Evolutionary conservation across 2,113 vertebrate species (phyloP).

Genomic region (Lathamus discolor): DNA sequence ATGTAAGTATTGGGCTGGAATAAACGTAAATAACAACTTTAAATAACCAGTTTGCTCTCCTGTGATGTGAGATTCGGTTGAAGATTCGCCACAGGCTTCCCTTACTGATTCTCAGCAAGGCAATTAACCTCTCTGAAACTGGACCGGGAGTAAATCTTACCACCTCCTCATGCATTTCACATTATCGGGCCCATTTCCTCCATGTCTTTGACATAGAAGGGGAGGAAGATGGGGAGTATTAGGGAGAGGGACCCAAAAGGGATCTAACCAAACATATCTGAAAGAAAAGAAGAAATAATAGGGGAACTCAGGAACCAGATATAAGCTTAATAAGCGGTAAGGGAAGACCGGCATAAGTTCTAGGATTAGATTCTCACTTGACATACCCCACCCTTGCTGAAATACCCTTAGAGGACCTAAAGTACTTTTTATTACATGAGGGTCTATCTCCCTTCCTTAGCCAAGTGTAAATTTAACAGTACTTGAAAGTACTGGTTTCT

Average conservation of each 20-base stretch:
- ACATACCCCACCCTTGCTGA: neutral
- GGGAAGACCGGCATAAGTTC: neutral
- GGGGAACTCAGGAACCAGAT: neutral
- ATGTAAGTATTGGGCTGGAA: neutral
- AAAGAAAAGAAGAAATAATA: neutral
- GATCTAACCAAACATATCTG: neutral
- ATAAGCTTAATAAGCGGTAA: neutral
- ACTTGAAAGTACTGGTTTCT: neutral
- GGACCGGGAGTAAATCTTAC: neutral
- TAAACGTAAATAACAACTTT: neutral
- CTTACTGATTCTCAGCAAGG: neutral
- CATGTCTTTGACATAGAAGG: rapidly evolving
- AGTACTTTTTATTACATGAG: neutral
- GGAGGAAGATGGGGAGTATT: neutral
- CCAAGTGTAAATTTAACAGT: neutral
- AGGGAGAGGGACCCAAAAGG: neutral
- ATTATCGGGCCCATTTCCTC: neutral
- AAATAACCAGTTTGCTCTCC: neutral
- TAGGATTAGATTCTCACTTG: neutral
- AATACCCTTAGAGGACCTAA: neutral
- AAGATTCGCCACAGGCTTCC: conserved; percentile 11
- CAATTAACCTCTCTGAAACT: neutral
- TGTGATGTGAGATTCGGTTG: neutral
- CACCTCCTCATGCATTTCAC: neutral
- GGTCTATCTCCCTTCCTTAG: neutral